These are phyloP conservation scores for Panzeria rudis DNA, from an alignment of 2,888 invertebrate species.

Conservation along the genomic window DNA sequence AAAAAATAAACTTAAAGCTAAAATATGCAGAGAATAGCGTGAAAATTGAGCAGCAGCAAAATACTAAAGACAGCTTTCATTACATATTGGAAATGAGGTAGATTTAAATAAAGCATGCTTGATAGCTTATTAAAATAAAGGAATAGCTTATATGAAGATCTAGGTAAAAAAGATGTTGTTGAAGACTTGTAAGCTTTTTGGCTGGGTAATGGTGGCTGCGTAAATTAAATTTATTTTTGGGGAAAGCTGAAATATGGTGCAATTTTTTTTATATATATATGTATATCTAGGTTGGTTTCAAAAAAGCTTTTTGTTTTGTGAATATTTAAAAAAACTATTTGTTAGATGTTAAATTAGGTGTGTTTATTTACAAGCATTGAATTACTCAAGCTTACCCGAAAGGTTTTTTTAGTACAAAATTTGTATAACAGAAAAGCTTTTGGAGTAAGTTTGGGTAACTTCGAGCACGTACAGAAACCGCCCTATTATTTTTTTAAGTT, in stretches of 20 bases:
- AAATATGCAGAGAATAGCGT: slow-evolving; percentile 76
- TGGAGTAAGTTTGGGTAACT: no score
- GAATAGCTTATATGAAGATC: slow-evolving; percentile 15
- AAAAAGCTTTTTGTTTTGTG: no score
- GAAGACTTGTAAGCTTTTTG: slow-evolving; percentile 69
- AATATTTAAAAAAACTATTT: not conserved
- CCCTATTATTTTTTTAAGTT: not conserved
- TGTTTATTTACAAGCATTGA: no score
- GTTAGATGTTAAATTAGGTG: not conserved
- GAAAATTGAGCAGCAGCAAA: slow-evolving; percentile 77
- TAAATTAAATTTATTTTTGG: not conserved
- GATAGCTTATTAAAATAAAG: slow-evolving; percentile 7
- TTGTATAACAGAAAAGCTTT: no score
- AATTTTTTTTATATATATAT: not conserved
- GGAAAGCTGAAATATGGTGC: not conserved
- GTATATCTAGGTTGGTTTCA: no score
- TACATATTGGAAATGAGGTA: slow-evolving; percentile 5
- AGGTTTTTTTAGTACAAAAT: no score
- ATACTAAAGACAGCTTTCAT: slow-evolving; percentile 37
- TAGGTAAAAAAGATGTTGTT: not conserved
- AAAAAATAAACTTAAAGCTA: slow-evolving; percentile 48
- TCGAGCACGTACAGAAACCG: no score
- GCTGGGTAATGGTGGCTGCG: no score
- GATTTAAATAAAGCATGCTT: slow-evolving; percentile 20
- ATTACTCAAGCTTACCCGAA: no score